Conservation (phyloP, 2,888 invertebrate genomes). For the Melitaea athalia region DNA sequence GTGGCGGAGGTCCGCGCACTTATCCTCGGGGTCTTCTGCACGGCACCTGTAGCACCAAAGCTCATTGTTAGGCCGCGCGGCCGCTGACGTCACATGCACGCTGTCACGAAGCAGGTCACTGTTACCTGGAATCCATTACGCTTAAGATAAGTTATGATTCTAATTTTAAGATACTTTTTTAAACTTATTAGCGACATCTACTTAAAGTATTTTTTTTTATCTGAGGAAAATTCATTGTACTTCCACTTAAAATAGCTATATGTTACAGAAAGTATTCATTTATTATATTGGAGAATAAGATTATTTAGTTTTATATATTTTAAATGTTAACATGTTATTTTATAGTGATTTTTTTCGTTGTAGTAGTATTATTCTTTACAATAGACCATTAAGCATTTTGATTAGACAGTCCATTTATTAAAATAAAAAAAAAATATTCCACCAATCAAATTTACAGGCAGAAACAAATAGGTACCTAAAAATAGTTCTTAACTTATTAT, state of each 20-base stretch:
- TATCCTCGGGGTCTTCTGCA: slow-evolving; percentile 88
- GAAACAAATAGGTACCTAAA: background rate
- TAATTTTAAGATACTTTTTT: background rate
- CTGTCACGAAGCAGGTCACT: slow-evolving; percentile 81
- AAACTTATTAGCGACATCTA: background rate
- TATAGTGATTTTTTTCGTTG: no score
- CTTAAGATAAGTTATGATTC: background rate
- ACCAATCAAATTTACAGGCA: background rate
- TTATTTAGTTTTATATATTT: no score
- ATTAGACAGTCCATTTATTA: no score
- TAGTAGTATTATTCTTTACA: no score
- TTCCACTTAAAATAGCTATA: no score
- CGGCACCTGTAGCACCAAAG: slow-evolving; percentile 92
- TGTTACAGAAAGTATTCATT: no score
- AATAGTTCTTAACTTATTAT: background rate
- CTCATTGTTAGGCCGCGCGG: slow-evolving; percentile 89
- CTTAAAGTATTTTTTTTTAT: background rate
- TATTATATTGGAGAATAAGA: no score
- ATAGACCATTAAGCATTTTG: no score
- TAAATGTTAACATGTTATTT: no score
- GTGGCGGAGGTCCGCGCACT: slow-evolving; percentile 85
- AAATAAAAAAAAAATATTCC: background rate
- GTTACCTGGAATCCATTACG: slow-evolving; percentile 56
- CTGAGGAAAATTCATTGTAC: background rate
- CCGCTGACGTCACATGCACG: slow-evolving; percentile 90